Percentiles rank a stretch among this genome's conserved stretches.
Conservation (phyloP, 2,113 vertebrate genomes). For the Malaclemys terrapin region DNA sequence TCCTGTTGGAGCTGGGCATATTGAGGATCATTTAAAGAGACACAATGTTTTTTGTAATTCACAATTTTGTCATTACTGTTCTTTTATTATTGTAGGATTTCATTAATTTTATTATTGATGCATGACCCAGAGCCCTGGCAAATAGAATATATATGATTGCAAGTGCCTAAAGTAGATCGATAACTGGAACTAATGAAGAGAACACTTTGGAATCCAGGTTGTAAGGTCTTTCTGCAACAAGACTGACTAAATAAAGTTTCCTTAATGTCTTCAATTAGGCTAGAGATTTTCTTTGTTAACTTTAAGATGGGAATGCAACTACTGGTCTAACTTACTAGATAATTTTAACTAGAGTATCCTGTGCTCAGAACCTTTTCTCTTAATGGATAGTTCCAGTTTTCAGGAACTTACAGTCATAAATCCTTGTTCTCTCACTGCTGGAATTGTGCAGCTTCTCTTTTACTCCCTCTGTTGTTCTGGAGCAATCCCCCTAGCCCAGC, state of each 20-base stretch:
- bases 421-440: neutral
- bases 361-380: neutral
- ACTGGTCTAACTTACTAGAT: too few species aligned
- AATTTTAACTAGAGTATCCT: accelerated
- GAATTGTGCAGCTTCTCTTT: neutral
- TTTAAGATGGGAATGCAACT: accelerated
- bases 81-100: neutral
- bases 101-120: accelerated
- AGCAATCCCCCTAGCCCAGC: neutral
- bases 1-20: neutral
- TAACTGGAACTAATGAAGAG: accelerated
- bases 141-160: accelerated
- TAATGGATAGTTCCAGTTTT: accelerated
- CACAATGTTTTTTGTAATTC: accelerated
- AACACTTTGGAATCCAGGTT: neutral
- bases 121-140: accelerated
- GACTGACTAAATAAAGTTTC: accelerated
- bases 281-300: accelerated
- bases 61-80: neutral
- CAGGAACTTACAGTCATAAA: neutral
- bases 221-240: neutral
- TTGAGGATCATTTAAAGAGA: accelerated
- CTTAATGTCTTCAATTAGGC: neutral
- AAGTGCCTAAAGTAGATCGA: neutral
- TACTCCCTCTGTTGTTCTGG: accelerated